A percentile compares a stretch with the other conserved stretches of the same genome.
phyloP scores from a whole-genome alignment of 2,797 vertebrate species.

The Sitta carolinensis region DNA sequence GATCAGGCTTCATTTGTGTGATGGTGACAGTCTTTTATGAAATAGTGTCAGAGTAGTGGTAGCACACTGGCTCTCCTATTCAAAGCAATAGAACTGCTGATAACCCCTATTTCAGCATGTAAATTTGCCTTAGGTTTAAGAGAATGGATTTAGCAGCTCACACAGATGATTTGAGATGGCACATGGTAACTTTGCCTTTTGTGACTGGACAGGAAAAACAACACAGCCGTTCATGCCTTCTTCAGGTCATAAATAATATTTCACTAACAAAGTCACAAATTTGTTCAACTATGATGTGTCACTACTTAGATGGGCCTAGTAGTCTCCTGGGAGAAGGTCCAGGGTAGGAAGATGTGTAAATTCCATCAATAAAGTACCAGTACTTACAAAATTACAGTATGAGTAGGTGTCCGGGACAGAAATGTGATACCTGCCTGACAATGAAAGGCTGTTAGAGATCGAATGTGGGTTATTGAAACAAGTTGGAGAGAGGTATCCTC shows the following conservation, averaged over 20 bases:
- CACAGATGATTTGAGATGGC: neutral
- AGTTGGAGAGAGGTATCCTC: neutral
- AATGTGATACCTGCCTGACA: neutral
- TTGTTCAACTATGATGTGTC: neutral
- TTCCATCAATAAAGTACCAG: neutral
- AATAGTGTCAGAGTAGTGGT: neutral
- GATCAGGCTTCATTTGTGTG: neutral
- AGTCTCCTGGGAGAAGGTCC: neutral
- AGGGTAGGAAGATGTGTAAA: neutral
- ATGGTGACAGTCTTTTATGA: neutral
- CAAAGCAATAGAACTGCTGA: neutral
- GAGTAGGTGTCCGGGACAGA: neutral
- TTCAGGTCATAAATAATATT: neutral
- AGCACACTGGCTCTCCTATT: neutral
- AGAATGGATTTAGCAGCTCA: neutral
- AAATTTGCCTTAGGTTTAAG: neutral
- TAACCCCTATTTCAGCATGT: neutral
- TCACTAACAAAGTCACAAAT: neutral
- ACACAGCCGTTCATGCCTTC: neutral
- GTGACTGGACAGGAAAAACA: neutral
- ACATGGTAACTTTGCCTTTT: neutral
- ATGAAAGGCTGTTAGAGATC: neutral
- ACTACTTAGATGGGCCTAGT: neutral
- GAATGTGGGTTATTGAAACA: neutral
- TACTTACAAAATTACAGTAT: neutral